A percentile compares a stretch with the other conserved stretches of the same genome.
Evolutionary conservation across 2,113 vertebrate genomes (phyloP).

Genomic region (Dicrurus megarhynchus): DNA sequence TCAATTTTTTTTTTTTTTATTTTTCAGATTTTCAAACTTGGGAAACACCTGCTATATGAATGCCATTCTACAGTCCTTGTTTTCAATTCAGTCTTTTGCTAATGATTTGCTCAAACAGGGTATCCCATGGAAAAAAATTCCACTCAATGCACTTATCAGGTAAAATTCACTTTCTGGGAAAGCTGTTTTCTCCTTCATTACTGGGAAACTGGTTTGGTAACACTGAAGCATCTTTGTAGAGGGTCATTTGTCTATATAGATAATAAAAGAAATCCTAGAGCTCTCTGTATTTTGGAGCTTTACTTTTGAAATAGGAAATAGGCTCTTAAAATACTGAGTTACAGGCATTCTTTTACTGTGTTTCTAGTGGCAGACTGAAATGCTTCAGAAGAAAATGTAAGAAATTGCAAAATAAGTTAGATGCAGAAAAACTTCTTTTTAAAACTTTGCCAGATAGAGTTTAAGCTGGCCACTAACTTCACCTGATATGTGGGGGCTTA

Average conservation of each 20-base stretch:
- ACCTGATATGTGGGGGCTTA: background rate
- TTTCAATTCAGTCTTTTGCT: constrained; percentile 96
- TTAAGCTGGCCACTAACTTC: background rate
- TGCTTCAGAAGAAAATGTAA: background rate
- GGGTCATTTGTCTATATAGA: background rate
- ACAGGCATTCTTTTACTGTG: background rate
- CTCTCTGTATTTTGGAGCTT: background rate
- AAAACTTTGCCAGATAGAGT: background rate
- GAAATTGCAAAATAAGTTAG: background rate
- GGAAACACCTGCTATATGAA: constrained; percentile 99
- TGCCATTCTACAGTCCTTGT: constrained; percentile 95
- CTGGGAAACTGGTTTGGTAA: background rate
- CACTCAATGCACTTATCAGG: constrained; percentile 92
- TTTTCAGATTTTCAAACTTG: constrained; percentile 92
- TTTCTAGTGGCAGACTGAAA: background rate
- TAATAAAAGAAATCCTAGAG: background rate
- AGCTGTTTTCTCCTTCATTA: background rate
- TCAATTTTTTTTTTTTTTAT: background rate
- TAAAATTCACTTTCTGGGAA: constrained; percentile 55
- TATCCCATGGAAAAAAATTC: constrained; percentile 94
- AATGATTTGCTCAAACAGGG: constrained; percentile 94
- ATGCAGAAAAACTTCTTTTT: background rate
- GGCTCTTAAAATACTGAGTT: background rate
- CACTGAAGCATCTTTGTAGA: background rate
- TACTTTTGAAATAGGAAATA: background rate